Conservation (phyloP, 2,888 invertebrate genomes). For the Lumbricus terrestris region DNA sequence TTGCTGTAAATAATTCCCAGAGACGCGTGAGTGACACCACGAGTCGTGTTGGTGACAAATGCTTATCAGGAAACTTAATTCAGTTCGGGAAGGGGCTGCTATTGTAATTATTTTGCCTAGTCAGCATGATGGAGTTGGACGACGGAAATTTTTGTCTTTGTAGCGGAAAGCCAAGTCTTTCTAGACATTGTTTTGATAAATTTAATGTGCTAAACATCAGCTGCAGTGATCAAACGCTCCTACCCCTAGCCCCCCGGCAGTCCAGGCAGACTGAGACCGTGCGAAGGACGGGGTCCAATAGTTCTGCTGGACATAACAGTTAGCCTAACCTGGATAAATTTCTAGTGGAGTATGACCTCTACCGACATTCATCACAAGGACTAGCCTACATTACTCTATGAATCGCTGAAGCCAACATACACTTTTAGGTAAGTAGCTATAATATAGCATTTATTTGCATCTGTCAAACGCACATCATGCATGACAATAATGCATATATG, state of each 20-base stretch:
- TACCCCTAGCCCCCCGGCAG: neutral
- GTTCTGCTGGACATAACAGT: neutral
- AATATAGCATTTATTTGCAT: too few relatives aligned
- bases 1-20: too few relatives aligned
- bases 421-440: too few relatives aligned
- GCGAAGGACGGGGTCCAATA: neutral
- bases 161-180: neutral
- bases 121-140: neutral
- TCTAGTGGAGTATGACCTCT: neutral
- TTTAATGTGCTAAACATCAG: neutral
- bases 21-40: too few relatives aligned
- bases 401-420: too few relatives aligned
- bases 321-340: neutral
- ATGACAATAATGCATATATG: too few relatives aligned
- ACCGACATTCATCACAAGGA: neutral
- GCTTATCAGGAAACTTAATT: neutral
- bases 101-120: neutral
- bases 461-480: too few relatives aligned
- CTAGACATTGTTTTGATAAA: neutral
- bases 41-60: too few relatives aligned
- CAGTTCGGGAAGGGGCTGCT: neutral
- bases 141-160: neutral
- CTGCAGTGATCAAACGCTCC: neutral
- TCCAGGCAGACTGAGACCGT: too few relatives aligned
- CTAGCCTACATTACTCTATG: too few relatives aligned